These are phyloP conservation scores for Amblyornis subalaris DNA, from an alignment of 2,113 vertebrate species.

Conservation along the genomic window DNA sequence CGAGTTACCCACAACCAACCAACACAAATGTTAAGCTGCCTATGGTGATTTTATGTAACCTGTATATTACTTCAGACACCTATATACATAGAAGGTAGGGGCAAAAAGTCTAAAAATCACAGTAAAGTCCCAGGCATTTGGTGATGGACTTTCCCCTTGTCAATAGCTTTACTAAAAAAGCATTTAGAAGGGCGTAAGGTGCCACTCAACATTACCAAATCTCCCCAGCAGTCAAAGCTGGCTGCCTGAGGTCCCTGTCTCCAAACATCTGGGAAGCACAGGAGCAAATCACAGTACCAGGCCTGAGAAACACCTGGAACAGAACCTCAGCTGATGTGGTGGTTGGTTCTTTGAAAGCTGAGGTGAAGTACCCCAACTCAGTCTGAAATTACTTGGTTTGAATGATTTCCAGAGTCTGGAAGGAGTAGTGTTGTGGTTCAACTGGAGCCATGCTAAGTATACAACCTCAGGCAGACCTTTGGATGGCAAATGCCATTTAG, in stretches of 20 bases:
- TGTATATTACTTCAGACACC: neutral
- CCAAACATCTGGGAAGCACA: neutral
- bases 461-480: neutral
- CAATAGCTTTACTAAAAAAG: neutral
- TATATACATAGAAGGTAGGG: too few relatives aligned
- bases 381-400: neutral
- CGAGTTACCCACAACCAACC: neutral
- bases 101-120: neutral
- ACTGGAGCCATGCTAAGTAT: neutral
- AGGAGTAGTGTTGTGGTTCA: neutral
- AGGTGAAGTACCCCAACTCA: neutral
- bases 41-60: neutral
- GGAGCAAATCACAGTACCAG: neutral
- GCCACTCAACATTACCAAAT: neutral
- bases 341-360: neutral
- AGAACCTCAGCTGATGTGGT: neutral
- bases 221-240: neutral
- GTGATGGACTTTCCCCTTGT: neutral
- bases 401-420: neutral
- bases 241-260: accelerated
- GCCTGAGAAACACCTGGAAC: neutral
- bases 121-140: neutral
- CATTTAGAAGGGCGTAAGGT: neutral
- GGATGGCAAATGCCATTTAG: neutral
- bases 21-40: neutral